Evolutionary conservation across 1,140 invertebrate genomes (phyloP).

Genomic region (Oryctes rhinoceros): DNA sequence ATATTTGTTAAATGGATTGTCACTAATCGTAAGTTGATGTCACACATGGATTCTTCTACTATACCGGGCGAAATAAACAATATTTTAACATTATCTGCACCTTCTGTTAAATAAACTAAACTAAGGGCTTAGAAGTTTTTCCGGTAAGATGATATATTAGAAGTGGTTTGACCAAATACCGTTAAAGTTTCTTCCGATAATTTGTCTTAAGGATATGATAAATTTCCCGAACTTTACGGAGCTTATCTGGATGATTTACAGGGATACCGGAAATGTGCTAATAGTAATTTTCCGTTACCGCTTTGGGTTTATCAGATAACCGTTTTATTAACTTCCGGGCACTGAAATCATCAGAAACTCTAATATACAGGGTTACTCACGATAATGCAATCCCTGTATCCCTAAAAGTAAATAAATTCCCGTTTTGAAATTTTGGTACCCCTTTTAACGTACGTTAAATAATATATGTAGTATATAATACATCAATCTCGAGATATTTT

Average conservation of each 20-base stretch:
- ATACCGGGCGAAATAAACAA: no score
- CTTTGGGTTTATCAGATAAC: constrained; percentile 49
- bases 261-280: constrained; percentile 48
- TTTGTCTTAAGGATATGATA: constrained; percentile 46
- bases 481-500: no score
- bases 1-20: neutral
- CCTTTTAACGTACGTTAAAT: no score
- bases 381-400: neutral
- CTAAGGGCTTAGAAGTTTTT: no score
- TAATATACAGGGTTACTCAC: neutral
- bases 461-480: no score
- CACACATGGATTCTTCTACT: no score
- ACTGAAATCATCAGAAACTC: neutral
- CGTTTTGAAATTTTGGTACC: no score
- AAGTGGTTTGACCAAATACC: neutral
- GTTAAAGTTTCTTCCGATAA: neutral
- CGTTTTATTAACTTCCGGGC: constrained; percentile 37
- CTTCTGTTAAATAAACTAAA: no score
- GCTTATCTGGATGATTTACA: constrained; percentile 48
- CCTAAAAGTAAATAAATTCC: no score
- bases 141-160: neutral
- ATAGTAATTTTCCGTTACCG: constrained; percentile 48
- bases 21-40: no score
- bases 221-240: constrained; percentile 35
- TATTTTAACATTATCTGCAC: no score